Base-by-base conservation (phyloP, 2,888 invertebrate genomes). In the Sinelater perroti region DNA sequence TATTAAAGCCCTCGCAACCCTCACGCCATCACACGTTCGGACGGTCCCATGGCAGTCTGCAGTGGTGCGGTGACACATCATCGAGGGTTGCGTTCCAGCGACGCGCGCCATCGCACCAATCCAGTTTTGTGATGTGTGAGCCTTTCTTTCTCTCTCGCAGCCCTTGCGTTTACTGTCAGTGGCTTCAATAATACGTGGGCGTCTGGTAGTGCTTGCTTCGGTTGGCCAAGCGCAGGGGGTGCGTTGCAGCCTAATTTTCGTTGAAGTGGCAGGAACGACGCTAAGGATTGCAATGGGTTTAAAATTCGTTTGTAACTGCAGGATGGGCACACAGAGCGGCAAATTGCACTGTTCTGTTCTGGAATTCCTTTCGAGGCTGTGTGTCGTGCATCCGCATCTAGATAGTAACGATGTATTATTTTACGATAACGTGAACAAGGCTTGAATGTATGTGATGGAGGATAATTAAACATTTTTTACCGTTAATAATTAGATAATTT, bases 381-480 rank as follows among this genome's bases (percentile, higher is more conserved):
- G 11, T 38, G 38, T 40, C 13, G 24, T n/a, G 7, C 3, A 7
- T n/a, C 14, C 40, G 24, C 24, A 14, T 40, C 13, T 26, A 36
- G 11, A 28, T 28, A 38, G 13, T 38, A 18, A 36, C 16, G 36
- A 36, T 40, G 40, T 40, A 44, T 44, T 44, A 44, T 44, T 44
- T 30, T 44, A 24, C 30, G 8, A 13, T 33, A 38, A 46, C 44
- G 51, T 31, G 36, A 38, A 50, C 16, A 57, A 57, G 47, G 57
- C 57, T 52, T 56, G 51, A 51, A 56, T 57, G 57, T 57, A 57
- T 57, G 57, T 57, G 57, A 57, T 57, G 52, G 52, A 57, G 42
- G 47, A 42, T 52, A 57, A 57, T 57, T 57, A 58, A 58, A 57
- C 21, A 44, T 58, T 58, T 58, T 58, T 58, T 58, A 58, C 54